Evolutionary conservation across 2,113 vertebrate genomes (phyloP), one percentile per base, ranked within the genome.

Genomic region (Orientallactaga bullata): DNA sequence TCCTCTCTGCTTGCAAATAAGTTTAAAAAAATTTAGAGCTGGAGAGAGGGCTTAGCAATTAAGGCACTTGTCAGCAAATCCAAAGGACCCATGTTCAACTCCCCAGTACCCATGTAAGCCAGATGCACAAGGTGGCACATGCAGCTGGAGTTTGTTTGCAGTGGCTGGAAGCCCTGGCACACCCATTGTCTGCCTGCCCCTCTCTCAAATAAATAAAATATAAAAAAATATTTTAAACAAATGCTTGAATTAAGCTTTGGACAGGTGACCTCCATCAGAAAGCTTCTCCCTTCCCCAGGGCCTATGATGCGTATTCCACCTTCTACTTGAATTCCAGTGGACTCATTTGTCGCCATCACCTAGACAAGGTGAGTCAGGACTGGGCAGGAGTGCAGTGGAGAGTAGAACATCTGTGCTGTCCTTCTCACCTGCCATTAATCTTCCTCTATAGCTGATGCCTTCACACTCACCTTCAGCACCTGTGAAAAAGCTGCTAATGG

Each of bases 251-350:
- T 85, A 87, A 66, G 68, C 51, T 39, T 78, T 51, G 12, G 47
- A 7, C 35, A 7, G 72, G 47, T 68, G 66, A 65, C 66, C 13
- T 42, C 30, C n/a, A 63, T 91, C 63, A 63, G 20, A 58, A 26
- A 24, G 9, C 72, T 15, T 71, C 55, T 79, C 39, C 37, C 98
- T 5, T 99, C 98, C 82, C 98, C 93, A 99, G 99, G 97, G 98
- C 98, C 30, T 99, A 98, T 10, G 99, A 99, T 94, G 99, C 99
- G 35, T 98, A 99, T 96, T 99, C 99, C 39, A 99, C 99, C 3
- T 99, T 99, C 94, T 99, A 99, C 98, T 94, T 99, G 73, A 98
- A 99, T 83, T 97, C 97, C 0, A 98, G 98, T 28, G 99, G 99
- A 89, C 98, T 99, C 93, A 98, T 99, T 84, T 98, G 98, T 80